phyloP scores from a whole-genome alignment of 2,797 vertebrate genomes.

The Triplophysa bombifrons region DNA sequence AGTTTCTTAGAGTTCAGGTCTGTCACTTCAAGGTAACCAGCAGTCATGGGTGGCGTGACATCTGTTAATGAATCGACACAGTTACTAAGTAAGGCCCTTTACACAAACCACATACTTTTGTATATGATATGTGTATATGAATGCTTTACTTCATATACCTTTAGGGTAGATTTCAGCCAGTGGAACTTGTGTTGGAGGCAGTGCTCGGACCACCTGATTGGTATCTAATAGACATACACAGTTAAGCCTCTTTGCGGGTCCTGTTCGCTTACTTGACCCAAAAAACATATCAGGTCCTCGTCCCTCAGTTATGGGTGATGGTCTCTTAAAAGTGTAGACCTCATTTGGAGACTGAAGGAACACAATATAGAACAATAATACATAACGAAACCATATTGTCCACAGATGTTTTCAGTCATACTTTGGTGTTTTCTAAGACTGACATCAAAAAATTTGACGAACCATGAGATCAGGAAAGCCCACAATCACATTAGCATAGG shows the following conservation, averaged over 20 bases:
- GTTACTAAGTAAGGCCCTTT: neutral
- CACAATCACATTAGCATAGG: conserved; percentile 84
- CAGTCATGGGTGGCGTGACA: conserved; percentile 82
- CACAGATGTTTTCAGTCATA: neutral
- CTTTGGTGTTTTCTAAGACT: neutral
- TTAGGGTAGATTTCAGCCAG: conserved; percentile 90
- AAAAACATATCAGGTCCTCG: conserved; percentile 74
- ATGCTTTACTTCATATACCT: conserved; percentile 76
- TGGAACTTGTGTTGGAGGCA: conserved; percentile 87
- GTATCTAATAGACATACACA: conserved; percentile 83
- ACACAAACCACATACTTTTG: neutral
- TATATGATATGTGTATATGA: neutral
- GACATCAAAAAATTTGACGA: conserved; percentile 61
- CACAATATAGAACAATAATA: conserved; percentile 15
- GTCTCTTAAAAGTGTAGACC: conserved; percentile 90
- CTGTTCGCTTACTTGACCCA: conserved; percentile 71
- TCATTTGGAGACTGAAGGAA: conserved; percentile 89
- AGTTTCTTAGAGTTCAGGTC: conserved; percentile 93
- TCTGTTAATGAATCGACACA: conserved; percentile 70
- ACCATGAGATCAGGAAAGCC: conserved; percentile 98
- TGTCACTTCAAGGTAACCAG: conserved; percentile 93
- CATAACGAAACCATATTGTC: neutral
- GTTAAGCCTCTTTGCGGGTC: conserved; percentile 79
- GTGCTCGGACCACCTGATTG: conserved; percentile 89
- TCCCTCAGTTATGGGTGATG: conserved; percentile 68